Evolutionary conservation across 2,888 invertebrate genomes (phyloP), one percentile per base, ranked within the genome.

Genomic region (Operophtera brumata): DNA sequence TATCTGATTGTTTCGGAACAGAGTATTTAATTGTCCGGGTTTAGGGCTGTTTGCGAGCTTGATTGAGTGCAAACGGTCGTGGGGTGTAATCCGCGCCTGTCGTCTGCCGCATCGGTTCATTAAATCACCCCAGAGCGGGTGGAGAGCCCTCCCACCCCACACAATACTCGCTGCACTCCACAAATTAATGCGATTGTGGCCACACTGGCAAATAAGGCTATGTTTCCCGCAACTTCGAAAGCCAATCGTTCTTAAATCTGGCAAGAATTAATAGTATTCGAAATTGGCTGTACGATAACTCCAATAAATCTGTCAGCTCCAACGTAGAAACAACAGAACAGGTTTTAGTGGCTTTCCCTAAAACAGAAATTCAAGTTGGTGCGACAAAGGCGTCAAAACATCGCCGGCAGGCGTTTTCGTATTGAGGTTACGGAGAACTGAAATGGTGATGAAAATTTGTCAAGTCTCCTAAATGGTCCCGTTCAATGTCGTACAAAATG

Each of bases 31-130:
- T 89, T 86, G 86, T 83, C 75, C 75, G 73, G 78, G 85, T 81
- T 86, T 82, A 84, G 84, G 78, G 83, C 79, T 89, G 88, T 87
- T 89, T 86, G 89, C 85, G 81, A 81, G 86, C 80, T 81, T 88
- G 88, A 89, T 89, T 88, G 87, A 88, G 88, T 87, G 87, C 86
- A 84, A 87, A 85, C 84, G 84, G 73, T 80, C 75, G 83, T 78
- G 82, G 86, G 84, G 87, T 82, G 88, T 86, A 87, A 86, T 86
- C 88, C 88, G 77, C 80, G 83, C 77, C 80, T 80, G 86, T 86
- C 86, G 80, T 78, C 82, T 82, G 76, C 86, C 86, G 81, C 86
- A 80, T 80, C 79, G 84, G 84, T 84, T 87, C 87, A 87, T 89
- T 89, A 88, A 88, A 82, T 84, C 86, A 80, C 84, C 83, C 84